phyloP scores from a whole-genome alignment of 2,797 vertebrate species.

The Antennarius maculatus region DNA sequence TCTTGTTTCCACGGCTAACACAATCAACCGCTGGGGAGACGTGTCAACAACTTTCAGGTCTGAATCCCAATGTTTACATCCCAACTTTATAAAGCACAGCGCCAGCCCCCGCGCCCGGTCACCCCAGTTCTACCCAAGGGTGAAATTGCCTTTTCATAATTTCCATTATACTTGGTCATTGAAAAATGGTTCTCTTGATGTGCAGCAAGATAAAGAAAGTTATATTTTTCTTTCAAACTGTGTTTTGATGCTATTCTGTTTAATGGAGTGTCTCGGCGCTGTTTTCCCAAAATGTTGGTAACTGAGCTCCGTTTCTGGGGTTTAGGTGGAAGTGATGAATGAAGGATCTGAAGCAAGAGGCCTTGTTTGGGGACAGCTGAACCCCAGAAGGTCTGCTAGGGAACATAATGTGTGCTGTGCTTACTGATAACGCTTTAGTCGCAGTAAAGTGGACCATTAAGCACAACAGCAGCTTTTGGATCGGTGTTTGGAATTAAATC shows the following conservation, averaged over 20 bases:
- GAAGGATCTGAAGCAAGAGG: constrained; percentile 43
- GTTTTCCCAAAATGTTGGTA: constrained; percentile 46
- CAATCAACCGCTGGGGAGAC: constrained; percentile 24
- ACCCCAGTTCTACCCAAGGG: constrained; percentile 78
- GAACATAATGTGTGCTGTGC: constrained; percentile 2
- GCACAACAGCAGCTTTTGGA: not conserved
- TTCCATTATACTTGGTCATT: constrained; percentile 77
- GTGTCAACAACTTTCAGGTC: constrained; percentile 51
- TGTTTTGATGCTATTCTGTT: constrained; percentile 70
- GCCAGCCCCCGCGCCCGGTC: constrained; percentile 38
- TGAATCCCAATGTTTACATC: constrained; percentile 63
- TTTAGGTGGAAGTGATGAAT: constrained; percentile 54
- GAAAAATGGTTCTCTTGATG: constrained; percentile 75
- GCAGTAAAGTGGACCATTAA: constrained; percentile 11
- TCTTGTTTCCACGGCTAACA: constrained; percentile 15
- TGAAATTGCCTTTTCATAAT: constrained; percentile 83
- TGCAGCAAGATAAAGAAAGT: constrained; percentile 61
- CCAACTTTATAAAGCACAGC: constrained; percentile 52
- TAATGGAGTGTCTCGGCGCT: constrained; percentile 67
- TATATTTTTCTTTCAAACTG: constrained; percentile 61
- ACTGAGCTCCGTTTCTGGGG: constrained; percentile 39
- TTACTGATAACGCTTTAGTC: constrained; percentile 20
- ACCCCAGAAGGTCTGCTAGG: constrained; percentile 28
- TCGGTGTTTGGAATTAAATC: not conserved
- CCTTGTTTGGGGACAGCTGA: constrained; percentile 49